These are phyloP conservation scores for Penaeus chinensis DNA, from an alignment of 1,140 invertebrate species.

Conservation along the genomic window DNA sequence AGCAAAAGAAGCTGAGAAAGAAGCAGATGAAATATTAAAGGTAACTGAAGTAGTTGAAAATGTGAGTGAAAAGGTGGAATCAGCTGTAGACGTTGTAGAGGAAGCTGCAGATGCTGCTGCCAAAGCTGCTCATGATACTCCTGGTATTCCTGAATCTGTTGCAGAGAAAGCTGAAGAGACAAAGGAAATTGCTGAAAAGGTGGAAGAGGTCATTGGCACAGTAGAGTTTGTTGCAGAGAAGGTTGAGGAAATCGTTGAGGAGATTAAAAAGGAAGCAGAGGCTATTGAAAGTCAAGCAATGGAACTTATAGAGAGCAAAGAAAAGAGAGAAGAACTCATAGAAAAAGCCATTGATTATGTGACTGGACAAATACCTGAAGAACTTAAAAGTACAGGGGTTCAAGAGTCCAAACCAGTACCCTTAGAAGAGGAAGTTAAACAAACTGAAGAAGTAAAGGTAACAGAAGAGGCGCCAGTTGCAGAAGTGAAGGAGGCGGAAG, in stretches of 20 bases:
- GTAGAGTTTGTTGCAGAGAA: background rate
- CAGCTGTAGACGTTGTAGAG: background rate
- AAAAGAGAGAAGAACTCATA: too few species aligned
- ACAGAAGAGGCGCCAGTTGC: too few species aligned
- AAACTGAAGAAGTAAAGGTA: too few species aligned
- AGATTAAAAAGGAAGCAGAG: background rate
- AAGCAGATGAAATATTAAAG: background rate
- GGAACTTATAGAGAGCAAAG: too few species aligned
- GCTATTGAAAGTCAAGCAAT: too few species aligned
- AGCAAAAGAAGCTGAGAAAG: conserved; percentile 20
- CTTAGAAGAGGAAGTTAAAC: too few species aligned
- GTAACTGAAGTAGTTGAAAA: conserved; percentile 15
- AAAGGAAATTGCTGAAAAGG: background rate
- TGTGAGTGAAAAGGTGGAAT: conserved; percentile 22
- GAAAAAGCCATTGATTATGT: too few species aligned
- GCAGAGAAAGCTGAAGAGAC: conserved; percentile 13
- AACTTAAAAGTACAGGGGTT: too few species aligned
- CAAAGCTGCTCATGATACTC: conserved; percentile 17
- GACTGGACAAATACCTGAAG: too few species aligned
- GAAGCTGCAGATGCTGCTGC: conserved; percentile 13
- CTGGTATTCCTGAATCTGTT: conserved; percentile 16
- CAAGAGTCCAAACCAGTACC: too few species aligned
- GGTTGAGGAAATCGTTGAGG: background rate
- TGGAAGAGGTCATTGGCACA: background rate
- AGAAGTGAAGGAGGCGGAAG: too few species aligned